phyloP scores from a whole-genome alignment of 1,140 invertebrate species.

The Heliconius congener region DNA sequence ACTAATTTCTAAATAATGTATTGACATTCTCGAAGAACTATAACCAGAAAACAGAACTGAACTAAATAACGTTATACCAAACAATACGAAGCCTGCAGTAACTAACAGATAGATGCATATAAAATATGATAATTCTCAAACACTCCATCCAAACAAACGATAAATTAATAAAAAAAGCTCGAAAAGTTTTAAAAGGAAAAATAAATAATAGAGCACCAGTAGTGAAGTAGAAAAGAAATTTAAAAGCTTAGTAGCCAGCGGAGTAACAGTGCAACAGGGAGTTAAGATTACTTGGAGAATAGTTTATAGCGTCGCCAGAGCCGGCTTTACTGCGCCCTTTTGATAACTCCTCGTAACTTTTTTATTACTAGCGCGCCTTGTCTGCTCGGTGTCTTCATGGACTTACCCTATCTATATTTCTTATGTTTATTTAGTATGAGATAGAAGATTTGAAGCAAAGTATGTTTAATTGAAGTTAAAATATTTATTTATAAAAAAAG shows the following conservation, averaged over 20 bases:
- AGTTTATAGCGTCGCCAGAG: conserved; percentile 54
- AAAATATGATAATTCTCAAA: background rate
- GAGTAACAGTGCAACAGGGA: conserved; percentile 26
- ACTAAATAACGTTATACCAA: no score
- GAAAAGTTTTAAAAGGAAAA: background rate
- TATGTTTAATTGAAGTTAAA: no score
- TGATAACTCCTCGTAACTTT: conserved; percentile 69
- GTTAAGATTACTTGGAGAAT: conserved; percentile 29
- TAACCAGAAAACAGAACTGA: no score
- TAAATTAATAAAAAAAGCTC: background rate
- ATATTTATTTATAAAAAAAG: no score
- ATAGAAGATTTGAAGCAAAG: background rate
- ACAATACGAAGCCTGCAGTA: no score
- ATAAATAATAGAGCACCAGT: background rate
- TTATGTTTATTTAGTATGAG: background rate
- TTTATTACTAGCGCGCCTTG: conserved; percentile 64
- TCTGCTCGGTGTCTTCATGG: conserved; percentile 50
- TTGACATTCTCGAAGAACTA: background rate
- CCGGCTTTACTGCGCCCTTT: conserved; percentile 57
- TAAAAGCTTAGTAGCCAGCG: conserved; percentile 19
- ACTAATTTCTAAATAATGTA: background rate
- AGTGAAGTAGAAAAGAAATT: conserved; percentile 9
- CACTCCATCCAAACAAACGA: background rate
- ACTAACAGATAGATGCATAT: background rate
- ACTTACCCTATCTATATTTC: conserved; percentile 11